Evolutionary conservation across 2,113 vertebrate species (phyloP).

Genomic region (Corythornis cristatus): DNA sequence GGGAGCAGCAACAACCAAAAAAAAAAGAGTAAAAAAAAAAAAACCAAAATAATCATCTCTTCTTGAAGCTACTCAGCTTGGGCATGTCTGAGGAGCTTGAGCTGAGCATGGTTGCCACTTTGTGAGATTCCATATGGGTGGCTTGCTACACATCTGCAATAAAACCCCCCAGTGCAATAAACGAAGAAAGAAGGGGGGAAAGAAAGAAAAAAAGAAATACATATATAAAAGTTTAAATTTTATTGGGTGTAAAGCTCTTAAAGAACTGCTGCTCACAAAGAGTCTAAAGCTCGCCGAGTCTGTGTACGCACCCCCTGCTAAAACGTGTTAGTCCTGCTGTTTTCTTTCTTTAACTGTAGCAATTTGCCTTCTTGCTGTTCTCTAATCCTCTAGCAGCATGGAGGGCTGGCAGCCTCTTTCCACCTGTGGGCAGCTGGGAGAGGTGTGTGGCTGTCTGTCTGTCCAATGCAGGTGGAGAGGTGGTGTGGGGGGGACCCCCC

Average conservation of each 20-base stretch:
- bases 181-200: conserved; percentile 34
- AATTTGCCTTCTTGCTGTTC: conserved; percentile 27
- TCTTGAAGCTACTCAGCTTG: neutral
- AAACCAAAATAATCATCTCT: neutral
- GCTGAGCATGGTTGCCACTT: neutral
- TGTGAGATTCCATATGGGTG: conserved; percentile 70
- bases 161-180: conserved; percentile 69
- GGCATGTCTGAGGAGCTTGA: neutral
- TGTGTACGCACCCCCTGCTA: conserved; percentile 14
- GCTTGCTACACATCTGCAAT: conserved; percentile 72
- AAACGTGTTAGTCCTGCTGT: conserved; percentile 46
- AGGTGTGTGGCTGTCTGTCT: conserved; percentile 14
- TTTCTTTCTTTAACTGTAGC: conserved; percentile 47
- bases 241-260: conserved; percentile 82
- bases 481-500: neutral
- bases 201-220: neutral
- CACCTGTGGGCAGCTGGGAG: conserved; percentile 15
- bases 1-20: neutral
- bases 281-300: conserved; percentile 53
- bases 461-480: neutral
- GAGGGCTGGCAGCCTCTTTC: neutral
- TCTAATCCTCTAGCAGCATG: conserved; percentile 23
- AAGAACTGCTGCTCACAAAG: conserved; percentile 69
- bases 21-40: fast-evolving
- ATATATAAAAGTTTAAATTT: conserved; percentile 77